These are phyloP conservation scores for Meloidogyne exigua DNA, from an alignment of 1,140 invertebrate genomes.

Conservation along the genomic window DNA sequence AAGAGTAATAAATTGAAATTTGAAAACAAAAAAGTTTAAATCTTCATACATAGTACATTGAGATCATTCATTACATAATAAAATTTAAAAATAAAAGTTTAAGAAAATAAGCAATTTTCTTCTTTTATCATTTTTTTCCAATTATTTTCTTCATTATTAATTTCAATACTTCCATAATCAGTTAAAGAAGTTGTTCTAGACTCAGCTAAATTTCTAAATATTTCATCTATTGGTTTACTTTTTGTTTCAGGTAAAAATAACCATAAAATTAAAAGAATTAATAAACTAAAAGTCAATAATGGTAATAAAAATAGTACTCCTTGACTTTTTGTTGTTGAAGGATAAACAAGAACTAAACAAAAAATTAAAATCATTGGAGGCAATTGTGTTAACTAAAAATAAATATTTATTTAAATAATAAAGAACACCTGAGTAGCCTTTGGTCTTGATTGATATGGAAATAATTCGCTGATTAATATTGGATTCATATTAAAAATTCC, in stretches of 20 bases:
- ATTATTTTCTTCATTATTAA: not conserved
- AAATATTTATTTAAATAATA: not conserved
- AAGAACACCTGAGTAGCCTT: slow-evolving; percentile 15
- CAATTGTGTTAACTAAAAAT: slow-evolving; percentile 11
- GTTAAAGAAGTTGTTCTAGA: slow-evolving; percentile 4
- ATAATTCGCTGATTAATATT: slow-evolving; percentile 21
- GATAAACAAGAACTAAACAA: slow-evolving; percentile 20
- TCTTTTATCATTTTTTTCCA: not conserved
- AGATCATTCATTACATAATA: not conserved
- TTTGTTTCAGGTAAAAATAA: slow-evolving; percentile 23
- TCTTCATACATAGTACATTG: not conserved
- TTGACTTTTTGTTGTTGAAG: slow-evolving; percentile 8
- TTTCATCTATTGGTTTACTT: slow-evolving; percentile 21
- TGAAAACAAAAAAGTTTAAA: too few species aligned
- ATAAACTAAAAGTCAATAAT: slow-evolving; percentile 7
- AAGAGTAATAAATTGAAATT: too few species aligned
- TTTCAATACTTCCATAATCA: not conserved
- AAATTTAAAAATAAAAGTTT: not conserved
- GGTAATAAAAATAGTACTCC: slow-evolving; percentile 12
- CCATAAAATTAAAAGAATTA: slow-evolving; percentile 7
- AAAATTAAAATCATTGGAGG: slow-evolving; percentile 6
- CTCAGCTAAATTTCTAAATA: slow-evolving; percentile 22
- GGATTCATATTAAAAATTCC: slow-evolving; percentile 24
- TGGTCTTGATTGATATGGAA: slow-evolving; percentile 16
- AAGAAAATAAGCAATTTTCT: not conserved